Evolutionary conservation across 2,888 invertebrate genomes (phyloP).

Genomic region (Heliconius ismenius): DNA sequence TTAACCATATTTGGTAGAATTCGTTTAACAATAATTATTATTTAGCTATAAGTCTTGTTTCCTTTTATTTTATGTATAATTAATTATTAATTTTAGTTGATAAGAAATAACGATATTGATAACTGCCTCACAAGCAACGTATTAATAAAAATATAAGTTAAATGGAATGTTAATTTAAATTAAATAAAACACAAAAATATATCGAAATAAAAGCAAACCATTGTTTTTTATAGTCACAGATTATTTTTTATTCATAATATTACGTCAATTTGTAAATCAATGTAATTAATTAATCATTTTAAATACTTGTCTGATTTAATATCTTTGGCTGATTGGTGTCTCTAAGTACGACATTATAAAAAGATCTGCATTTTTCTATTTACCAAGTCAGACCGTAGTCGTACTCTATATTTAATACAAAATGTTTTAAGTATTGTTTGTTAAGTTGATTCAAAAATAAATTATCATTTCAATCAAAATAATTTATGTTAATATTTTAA

Average conservation of each 20-base stretch:
- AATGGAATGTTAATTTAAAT: not conserved
- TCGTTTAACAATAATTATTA: not conserved
- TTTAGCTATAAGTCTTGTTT: not conserved
- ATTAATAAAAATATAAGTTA: constrained; percentile 7
- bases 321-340: not conserved
- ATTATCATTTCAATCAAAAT: too few relatives aligned
- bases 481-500: too few relatives aligned
- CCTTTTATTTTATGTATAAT: not conserved
- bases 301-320: not conserved
- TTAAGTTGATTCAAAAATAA: too few relatives aligned
- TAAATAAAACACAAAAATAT: not conserved
- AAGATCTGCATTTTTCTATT: not conserved
- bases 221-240: not conserved
- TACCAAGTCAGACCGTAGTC: not conserved
- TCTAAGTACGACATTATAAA: not conserved
- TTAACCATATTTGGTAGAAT: constrained; percentile 3
- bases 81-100: not conserved
- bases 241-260: not conserved
- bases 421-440: too few relatives aligned
- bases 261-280: not conserved
- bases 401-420: not conserved
- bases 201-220: not conserved
- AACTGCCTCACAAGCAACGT: constrained; percentile 20
- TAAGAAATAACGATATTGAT: constrained; percentile 1
- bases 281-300: not conserved